Evolutionary conservation across 2,113 vertebrate genomes (phyloP).

Genomic region (Daphoenositta chrysoptera): DNA sequence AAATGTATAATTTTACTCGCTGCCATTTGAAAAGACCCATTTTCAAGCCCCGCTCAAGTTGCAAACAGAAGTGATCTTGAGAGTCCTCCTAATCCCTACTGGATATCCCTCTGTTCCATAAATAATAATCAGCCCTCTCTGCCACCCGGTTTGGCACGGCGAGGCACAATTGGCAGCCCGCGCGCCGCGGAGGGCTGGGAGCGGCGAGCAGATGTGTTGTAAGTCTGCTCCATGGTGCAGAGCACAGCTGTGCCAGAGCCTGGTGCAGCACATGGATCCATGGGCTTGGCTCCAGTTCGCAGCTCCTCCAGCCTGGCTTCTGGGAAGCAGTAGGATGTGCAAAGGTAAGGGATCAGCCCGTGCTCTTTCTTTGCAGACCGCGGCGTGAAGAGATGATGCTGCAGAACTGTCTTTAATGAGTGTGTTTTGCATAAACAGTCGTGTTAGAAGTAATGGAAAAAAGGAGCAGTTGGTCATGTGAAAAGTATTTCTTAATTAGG

Average conservation of each 20-base stretch:
- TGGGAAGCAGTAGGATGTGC: fast-evolving
- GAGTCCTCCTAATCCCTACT: background rate
- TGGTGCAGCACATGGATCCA: background rate
- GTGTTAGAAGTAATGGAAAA: background rate
- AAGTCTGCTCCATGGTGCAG: background rate
- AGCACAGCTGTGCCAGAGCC: background rate
- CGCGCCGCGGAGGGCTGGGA: background rate
- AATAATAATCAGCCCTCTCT: background rate
- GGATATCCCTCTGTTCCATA: background rate
- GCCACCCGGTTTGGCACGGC: background rate
- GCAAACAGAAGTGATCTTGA: background rate
- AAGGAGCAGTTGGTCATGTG: background rate
- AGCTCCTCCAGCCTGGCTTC: background rate
- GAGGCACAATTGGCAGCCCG: background rate
- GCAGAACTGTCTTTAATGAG: background rate
- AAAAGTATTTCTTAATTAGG: background rate
- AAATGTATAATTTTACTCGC: background rate
- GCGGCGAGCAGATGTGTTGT: background rate
- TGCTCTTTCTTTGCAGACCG: fast-evolving
- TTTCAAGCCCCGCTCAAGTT: background rate
- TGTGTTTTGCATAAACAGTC: fast-evolving
- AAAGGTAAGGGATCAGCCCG: background rate
- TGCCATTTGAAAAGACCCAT: background rate
- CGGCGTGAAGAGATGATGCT: fast-evolving
- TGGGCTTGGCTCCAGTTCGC: background rate